A percentile compares a stretch with the other conserved stretches of the same genome.
Conservation (phyloP, 2,797 vertebrate genomes). For the Mastacembelus armatus region DNA sequence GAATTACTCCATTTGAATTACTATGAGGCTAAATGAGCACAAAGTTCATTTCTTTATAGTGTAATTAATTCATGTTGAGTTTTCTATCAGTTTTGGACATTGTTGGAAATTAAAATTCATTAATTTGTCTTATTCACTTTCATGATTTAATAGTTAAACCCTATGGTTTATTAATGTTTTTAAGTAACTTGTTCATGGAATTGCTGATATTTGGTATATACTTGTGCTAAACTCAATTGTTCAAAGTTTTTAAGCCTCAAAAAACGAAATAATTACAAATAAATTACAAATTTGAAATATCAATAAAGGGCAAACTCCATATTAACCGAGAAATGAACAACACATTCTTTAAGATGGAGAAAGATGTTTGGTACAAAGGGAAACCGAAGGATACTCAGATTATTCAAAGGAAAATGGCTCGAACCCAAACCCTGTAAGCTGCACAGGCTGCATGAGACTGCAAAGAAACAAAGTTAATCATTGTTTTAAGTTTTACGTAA, state of each 20-base stretch:
- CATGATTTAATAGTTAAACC: conserved; percentile 12
- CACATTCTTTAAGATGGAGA: too few relatives aligned
- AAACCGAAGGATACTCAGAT: not conserved
- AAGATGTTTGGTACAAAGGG: not conserved
- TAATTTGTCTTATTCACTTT: not conserved
- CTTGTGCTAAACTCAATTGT: not conserved
- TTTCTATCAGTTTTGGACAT: conserved; percentile 8
- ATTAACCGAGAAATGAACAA: not conserved
- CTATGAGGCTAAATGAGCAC: not conserved
- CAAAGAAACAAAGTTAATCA: conserved; percentile 5
- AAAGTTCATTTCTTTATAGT: conserved; percentile 8
- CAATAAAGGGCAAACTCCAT: not conserved
- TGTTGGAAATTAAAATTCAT: not conserved
- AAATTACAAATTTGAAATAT: not conserved
- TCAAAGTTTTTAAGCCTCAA: not conserved
- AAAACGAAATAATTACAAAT: not conserved
- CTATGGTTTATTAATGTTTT: too few relatives aligned
- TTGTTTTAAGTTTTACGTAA: conserved; percentile 4
- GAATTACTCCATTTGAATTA: conserved; percentile 3
- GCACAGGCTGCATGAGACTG: not conserved
- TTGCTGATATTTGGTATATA: not conserved
- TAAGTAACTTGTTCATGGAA: not conserved
- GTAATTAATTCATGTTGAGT: not conserved
- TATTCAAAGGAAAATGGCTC: not conserved
- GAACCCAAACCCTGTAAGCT: not conserved